phyloP scores from a whole-genome alignment of 2,113 vertebrate genomes.

The Petrocephalus zakoni region DNA sequence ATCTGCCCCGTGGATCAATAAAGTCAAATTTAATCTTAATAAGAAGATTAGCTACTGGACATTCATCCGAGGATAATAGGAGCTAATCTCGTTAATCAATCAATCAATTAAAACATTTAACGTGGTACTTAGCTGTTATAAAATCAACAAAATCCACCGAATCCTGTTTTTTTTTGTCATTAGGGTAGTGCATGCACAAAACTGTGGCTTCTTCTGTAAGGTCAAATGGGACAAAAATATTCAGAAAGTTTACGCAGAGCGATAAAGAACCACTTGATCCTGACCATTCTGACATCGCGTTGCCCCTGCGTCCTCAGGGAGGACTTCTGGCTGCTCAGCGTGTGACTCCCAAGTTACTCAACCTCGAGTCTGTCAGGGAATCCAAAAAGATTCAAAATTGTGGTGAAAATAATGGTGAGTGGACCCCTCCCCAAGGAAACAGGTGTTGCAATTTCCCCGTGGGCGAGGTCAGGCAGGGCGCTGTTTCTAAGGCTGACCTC shows the following conservation, averaged over 20 bases:
- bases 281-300: not conserved
- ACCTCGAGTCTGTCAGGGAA: not conserved
- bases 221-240: not conserved
- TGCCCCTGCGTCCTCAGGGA: not conserved
- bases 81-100: not conserved
- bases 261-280: not conserved
- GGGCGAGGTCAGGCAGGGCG: not conserved
- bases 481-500: not conserved
- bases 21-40: not conserved
- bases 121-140: not conserved
- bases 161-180: not conserved
- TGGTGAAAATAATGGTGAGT: not conserved
- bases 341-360: not conserved
- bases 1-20: not conserved
- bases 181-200: not conserved
- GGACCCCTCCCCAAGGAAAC: not conserved
- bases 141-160: not conserved
- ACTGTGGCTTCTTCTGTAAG: not conserved
- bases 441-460: not conserved
- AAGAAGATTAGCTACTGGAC: not conserved
- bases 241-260: not conserved
- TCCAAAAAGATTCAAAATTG: not conserved
- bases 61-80: not conserved
- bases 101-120: not conserved
- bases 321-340: not conserved